Conservation (phyloP, 1,140 invertebrate genomes). For the Eurosta solidaginis region DNA sequence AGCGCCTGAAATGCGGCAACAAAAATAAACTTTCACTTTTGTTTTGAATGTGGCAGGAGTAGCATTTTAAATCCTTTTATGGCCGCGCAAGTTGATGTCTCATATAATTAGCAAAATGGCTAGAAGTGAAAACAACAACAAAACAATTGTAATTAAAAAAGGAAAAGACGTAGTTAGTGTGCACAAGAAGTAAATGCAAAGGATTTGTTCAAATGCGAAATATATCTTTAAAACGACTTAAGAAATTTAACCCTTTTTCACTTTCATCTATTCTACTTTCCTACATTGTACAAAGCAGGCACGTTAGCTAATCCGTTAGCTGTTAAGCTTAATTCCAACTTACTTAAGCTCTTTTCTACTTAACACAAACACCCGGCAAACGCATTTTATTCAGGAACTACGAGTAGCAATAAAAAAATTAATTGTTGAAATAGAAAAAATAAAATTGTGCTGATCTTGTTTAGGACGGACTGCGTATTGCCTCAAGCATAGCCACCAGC, state of each 20-base stretch:
- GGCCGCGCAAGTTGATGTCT: not conserved
- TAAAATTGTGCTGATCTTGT: too few relatives aligned
- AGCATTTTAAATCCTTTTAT: conserved; percentile 24
- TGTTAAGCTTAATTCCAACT: not conserved
- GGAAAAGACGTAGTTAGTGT: not conserved
- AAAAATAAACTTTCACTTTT: conserved; percentile 20
- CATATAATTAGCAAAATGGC: conserved; percentile 16
- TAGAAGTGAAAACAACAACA: not conserved
- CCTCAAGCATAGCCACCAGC: too few relatives aligned
- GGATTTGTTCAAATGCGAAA: not conserved
- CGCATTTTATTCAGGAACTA: too few relatives aligned
- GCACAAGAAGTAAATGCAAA: not conserved
- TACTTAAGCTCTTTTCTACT: not conserved
- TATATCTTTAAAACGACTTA: not conserved
- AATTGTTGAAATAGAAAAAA: too few relatives aligned
- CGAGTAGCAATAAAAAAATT: too few relatives aligned
- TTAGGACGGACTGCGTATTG: too few relatives aligned
- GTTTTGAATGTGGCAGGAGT: not conserved
- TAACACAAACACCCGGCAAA: not conserved
- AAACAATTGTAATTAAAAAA: not conserved
- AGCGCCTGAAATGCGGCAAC: not conserved
- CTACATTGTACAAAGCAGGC: too few relatives aligned
- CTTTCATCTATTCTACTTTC: not conserved
- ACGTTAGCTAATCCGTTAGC: not conserved
- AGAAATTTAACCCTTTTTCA: not conserved